These are phyloP conservation scores for Panurus biarmicus DNA, from an alignment of 2,113 vertebrate species.

Conservation along the genomic window DNA sequence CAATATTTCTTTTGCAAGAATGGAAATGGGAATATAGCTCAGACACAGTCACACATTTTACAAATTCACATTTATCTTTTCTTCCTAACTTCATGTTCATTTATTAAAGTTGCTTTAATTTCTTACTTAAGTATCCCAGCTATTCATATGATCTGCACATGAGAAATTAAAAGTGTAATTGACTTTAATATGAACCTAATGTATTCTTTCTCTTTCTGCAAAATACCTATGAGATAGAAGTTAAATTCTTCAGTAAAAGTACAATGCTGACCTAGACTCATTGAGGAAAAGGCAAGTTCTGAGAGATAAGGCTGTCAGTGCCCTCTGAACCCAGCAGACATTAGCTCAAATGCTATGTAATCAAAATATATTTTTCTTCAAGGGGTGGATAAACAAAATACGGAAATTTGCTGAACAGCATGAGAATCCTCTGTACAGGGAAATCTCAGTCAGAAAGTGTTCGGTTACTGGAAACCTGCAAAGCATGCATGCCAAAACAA, in stretches of 20 bases:
- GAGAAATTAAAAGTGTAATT: not conserved
- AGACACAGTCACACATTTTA: not conserved
- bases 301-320: not conserved
- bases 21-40: not conserved
- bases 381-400: not conserved
- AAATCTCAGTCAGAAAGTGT: not conserved
- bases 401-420: not conserved
- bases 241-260: not conserved
- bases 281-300: not conserved
- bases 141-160: not conserved
- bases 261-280: not conserved
- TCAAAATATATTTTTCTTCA: not conserved
- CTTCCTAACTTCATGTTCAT: not conserved
- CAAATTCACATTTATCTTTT: not conserved
- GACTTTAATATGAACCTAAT: not conserved
- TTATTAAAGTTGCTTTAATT: not conserved
- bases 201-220: not conserved
- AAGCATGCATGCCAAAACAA: not conserved
- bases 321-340: not conserved
- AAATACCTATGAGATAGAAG: not conserved
- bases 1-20: slow-evolving; percentile 57
- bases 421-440: not conserved
- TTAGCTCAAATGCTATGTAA: not conserved
- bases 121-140: not conserved
- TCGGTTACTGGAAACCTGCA: not conserved